Percentiles rank a stretch among this genome's conserved stretches.
phyloP scores from a whole-genome alignment of 2,797 vertebrate species.

The Megaceryle alcyon region DNA sequence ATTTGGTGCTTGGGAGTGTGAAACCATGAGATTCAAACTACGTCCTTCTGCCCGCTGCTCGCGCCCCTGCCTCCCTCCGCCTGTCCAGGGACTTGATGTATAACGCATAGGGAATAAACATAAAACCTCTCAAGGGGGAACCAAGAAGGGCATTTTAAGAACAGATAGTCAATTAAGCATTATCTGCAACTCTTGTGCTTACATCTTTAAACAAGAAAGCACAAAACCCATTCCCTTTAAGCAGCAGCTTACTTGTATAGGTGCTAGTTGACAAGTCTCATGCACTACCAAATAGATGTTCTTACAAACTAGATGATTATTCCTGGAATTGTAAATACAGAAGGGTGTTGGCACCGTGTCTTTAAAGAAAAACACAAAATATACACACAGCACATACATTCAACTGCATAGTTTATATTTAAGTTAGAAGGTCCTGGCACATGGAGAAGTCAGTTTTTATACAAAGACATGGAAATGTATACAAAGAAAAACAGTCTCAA shows the following conservation, averaged over 20 bases:
- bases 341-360: constrained; percentile 11
- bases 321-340: constrained; percentile 52
- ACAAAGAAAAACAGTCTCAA: constrained; percentile 14
- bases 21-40: not conserved
- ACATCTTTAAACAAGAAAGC: constrained; percentile 14
- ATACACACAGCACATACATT: not conserved
- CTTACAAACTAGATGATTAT: not conserved
- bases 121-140: not conserved
- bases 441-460: not conserved
- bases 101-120: not conserved
- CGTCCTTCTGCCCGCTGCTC: not conserved
- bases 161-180: constrained; percentile 45
- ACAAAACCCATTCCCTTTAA: not conserved
- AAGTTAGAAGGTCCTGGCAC: not conserved
- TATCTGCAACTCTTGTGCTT: constrained; percentile 21
- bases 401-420: constrained; percentile 7
- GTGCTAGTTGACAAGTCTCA: constrained; percentile 49
- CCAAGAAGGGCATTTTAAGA: constrained; percentile 3
- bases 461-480: constrained; percentile 14
- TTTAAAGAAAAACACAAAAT: constrained; percentile 19
- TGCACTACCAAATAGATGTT: not conserved
- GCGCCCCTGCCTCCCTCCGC: not conserved
- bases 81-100: not conserved
- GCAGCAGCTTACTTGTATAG: constrained; percentile 13
- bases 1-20: not conserved